Base-by-base conservation (phyloP, 1,140 invertebrate species). In the Drosophila arizonae region DNA sequence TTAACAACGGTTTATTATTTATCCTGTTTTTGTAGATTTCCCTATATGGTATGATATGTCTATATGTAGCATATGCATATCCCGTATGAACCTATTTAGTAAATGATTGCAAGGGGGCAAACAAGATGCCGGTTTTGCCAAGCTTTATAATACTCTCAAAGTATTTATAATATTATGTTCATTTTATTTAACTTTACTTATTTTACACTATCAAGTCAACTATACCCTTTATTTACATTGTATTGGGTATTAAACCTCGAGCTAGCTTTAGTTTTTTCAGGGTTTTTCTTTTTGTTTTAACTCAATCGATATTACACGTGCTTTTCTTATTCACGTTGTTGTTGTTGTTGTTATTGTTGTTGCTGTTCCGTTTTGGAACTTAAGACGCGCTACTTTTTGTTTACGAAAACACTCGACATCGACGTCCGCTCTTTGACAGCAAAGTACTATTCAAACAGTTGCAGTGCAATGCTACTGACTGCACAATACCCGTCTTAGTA, bases 241-340 rank as follows among this genome's bases (percentile, higher is more conserved):
- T 13, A 13, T 36, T 52, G 61, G 33, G 61, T 63, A 52, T 63
- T 58, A 71, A 76, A 77, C 75, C 66, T 39, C 75, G 77, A 50
- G 70, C 54, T 54, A 63, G 6, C 33, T 36, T 36, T 36, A 9
- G 6, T 36, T 36, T 45, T 50, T 54, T 76, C 64, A 65, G 68
- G 74, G 67, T 61, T 65, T 77, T 61, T 70, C 39, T 46, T 17
- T 39, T 13, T 39, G 10, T 72, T 77, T 71, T 48, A 55, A 28
- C 63, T 72, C 77, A 79, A 79, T 75, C 77, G 76, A 78, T 77
- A 77, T 72, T 72, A 55, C 55, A 60, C 43, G 30, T 77, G 45
- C 63, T 75, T 56, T 36, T 36, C 33, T 10, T 36, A 36, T 36
- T 10, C 8, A 36, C 2, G 33, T 74, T 66, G 48, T 77, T 68